Evolutionary conservation across 2,797 vertebrate species (phyloP).

Genomic region (Vespertilio murinus): DNA sequence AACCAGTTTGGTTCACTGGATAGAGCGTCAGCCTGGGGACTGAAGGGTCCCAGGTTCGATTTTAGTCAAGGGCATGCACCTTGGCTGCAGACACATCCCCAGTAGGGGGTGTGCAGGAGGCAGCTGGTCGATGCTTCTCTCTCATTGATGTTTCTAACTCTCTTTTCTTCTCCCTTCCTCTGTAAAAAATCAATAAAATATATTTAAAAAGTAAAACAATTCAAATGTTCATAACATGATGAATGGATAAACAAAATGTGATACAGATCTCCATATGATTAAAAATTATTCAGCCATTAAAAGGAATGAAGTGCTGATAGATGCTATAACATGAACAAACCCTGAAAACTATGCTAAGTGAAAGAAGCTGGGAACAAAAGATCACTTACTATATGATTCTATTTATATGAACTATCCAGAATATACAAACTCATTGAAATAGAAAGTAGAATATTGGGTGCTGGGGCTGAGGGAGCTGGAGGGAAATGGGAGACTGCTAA

Average conservation of each 20-base stretch:
- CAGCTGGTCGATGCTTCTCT: too few species aligned
- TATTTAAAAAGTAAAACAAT: neutral
- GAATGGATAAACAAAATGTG: neutral
- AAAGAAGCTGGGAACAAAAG: neutral
- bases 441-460: neutral
- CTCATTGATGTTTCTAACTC: too few species aligned
- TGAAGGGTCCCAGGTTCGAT: too few species aligned
- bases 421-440: neutral
- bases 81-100: too few species aligned
- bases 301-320: neutral
- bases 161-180: too few species aligned
- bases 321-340: neutral
- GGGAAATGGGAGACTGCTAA: neutral
- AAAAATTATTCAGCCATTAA: conserved; percentile 30
- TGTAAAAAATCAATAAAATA: too few species aligned
- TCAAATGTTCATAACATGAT: neutral
- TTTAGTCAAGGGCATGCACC: too few species aligned
- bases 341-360: neutral
- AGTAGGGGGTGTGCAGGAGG: too few species aligned
- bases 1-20: too few species aligned
- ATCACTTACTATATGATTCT: neutral
- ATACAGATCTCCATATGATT: neutral
- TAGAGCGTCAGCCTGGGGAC: too few species aligned
- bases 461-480: neutral
- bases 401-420: neutral